These are phyloP conservation scores for Harpagifer antarcticus DNA, from an alignment of 2,797 vertebrate genomes.

Conservation along the genomic window DNA sequence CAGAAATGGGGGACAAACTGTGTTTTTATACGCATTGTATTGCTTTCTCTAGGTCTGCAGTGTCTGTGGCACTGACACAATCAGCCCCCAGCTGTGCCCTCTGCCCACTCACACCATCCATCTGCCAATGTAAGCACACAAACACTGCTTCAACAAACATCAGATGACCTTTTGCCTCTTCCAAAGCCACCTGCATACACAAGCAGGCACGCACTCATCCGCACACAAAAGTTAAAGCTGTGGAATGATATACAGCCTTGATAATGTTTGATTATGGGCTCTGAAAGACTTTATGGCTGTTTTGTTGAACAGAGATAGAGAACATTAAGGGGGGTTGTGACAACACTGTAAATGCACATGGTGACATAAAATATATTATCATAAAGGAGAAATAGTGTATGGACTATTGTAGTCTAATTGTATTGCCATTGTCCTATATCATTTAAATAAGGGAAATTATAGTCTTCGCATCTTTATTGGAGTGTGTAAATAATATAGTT, in stretches of 20 bases:
- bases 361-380: conserved; percentile 6
- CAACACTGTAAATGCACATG: conserved; percentile 12
- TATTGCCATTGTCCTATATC: neutral
- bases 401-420: neutral
- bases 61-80: conserved; percentile 35
- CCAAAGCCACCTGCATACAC: conserved; percentile 64
- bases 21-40: neutral
- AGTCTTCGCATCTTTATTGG: neutral
- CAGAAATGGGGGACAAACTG: conserved; percentile 9
- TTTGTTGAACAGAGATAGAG: conserved; percentile 20
- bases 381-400: neutral
- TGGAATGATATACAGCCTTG: conserved; percentile 33
- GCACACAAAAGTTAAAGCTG: conserved; percentile 31
- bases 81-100: conserved; percentile 55
- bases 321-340: conserved; percentile 20
- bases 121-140: conserved; percentile 61
- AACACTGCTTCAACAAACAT: conserved; percentile 66
- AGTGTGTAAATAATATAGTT: neutral
- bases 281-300: conserved; percentile 49
- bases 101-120: conserved; percentile 50
- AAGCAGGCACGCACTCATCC: conserved; percentile 38
- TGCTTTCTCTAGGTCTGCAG: conserved; percentile 8
- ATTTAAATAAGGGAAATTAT: neutral
- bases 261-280: conserved; percentile 50
- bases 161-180: conserved; percentile 62